A percentile compares a stretch with the other conserved stretches of the same genome.
Conservation (phyloP, 2,797 vertebrate species). For the Echiichthys vipera region DNA sequence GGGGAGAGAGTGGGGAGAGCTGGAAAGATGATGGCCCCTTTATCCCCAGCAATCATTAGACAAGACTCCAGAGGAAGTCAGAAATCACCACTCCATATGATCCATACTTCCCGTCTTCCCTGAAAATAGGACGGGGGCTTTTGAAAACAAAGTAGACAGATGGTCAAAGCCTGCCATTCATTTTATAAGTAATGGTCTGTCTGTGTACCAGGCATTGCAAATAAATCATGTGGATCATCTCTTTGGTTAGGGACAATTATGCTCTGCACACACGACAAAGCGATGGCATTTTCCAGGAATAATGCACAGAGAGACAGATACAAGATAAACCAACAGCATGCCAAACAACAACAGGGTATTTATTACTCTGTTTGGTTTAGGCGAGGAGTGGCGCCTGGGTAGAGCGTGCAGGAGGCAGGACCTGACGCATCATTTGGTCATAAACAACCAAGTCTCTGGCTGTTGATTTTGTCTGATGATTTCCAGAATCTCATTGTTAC, state of each 20-base stretch:
- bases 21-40: conserved; percentile 67
- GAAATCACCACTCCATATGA: conserved; percentile 71
- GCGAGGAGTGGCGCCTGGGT: no score
- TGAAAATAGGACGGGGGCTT: conserved; percentile 38
- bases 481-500: no score
- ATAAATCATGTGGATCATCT: conserved; percentile 66
- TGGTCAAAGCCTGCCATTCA: conserved; percentile 59
- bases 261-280: conserved; percentile 45
- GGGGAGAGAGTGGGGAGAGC: not conserved
- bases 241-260: conserved; percentile 52
- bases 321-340: conserved; percentile 20
- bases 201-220: conserved; percentile 58
- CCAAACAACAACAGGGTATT: not conserved
- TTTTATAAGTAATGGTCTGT: conserved; percentile 56
- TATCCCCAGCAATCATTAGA: conserved; percentile 72
- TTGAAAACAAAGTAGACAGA: conserved; percentile 47
- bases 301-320: conserved; percentile 25
- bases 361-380: no score
- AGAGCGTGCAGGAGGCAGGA: no score
- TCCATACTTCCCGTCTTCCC: conserved; percentile 66
- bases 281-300: conserved; percentile 44
- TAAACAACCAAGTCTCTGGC: no score
- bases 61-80: conserved; percentile 71
- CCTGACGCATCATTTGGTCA: no score
- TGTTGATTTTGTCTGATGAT: no score